Percentiles rank a stretch among this genome's conserved stretches.
These are phyloP conservation scores for Holocentrus rufus DNA, from an alignment of 2,797 vertebrate genomes.

Conservation along the genomic window DNA sequence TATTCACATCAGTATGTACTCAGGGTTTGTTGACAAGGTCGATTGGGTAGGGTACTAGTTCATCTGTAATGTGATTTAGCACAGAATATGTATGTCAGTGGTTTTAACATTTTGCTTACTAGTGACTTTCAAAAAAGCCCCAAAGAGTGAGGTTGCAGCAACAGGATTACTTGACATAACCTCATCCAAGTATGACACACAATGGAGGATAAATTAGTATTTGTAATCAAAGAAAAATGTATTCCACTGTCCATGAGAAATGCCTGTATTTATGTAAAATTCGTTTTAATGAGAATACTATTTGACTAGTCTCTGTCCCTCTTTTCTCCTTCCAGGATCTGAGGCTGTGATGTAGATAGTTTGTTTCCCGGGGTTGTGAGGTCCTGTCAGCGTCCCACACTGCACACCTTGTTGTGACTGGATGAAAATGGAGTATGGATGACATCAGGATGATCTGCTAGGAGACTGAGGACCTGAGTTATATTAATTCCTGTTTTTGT, in stretches of 20 bases:
- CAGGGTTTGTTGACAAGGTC: not conserved
- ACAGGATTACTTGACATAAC: not conserved
- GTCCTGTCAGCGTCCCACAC: constrained; percentile 38
- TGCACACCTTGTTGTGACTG: constrained; percentile 7
- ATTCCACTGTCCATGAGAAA: not conserved
- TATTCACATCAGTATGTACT: not conserved
- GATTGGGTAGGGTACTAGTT: not conserved
- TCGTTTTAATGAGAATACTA: not conserved
- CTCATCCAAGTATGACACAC: too few species aligned
- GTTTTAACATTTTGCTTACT: not conserved
- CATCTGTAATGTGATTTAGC: not conserved
- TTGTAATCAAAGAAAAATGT: not conserved
- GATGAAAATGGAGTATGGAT: constrained; percentile 41
- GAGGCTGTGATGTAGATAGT: constrained; percentile 49
- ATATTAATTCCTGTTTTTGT: constrained; percentile 25
- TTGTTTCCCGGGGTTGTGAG: constrained; percentile 36
- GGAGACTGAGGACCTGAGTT: constrained; percentile 44
- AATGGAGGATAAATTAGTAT: not conserved
- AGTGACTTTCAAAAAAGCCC: not conserved
- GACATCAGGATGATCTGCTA: constrained; percentile 44
- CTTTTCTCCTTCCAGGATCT: constrained; percentile 61
- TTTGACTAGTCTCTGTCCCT: constrained; percentile 4
- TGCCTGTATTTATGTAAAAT: not conserved
- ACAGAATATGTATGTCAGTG: not conserved
- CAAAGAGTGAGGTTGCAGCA: not conserved